A percentile compares a stretch with the other conserved stretches of the same genome.
Evolutionary conservation across 1,140 invertebrate species (phyloP).

Genomic region (Penaeus indicus): DNA sequence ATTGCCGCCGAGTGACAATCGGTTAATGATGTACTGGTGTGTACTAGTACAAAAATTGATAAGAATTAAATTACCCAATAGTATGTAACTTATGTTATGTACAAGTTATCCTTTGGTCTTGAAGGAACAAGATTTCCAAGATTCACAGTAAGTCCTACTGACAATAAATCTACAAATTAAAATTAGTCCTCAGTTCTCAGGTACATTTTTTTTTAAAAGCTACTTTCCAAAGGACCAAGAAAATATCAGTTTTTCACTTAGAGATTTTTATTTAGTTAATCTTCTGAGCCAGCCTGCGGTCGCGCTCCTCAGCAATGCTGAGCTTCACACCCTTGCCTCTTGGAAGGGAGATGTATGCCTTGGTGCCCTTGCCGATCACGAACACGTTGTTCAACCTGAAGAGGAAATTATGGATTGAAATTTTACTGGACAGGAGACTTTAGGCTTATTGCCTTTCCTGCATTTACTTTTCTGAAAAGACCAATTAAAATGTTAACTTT

Average conservation of each 20-base stretch:
- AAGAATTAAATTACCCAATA: no score
- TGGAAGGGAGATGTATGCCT: conserved; percentile 96
- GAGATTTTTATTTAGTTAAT: conserved; percentile 39
- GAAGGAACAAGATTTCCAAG: no score
- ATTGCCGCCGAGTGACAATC: no score
- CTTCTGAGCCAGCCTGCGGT: conserved; percentile 87
- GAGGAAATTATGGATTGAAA: conserved; percentile 67
- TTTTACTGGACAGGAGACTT: not conserved
- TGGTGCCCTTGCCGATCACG: conserved; percentile 98
- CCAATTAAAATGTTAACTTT: no score
- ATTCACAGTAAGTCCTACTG: no score
- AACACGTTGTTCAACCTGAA: conserved; percentile 97
- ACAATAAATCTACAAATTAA: no score
- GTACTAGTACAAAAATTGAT: no score
- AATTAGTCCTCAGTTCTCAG: no score
- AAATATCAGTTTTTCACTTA: not conserved
- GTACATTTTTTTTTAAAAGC: not conserved
- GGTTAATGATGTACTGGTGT: no score
- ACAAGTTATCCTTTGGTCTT: no score
- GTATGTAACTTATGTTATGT: no score
- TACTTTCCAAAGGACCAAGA: not conserved
- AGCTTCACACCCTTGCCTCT: conserved; percentile 97
- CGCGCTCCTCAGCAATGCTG: conserved; percentile 98
- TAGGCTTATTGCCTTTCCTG: not conserved
- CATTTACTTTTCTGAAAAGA: no score